Evolutionary conservation across 2,888 invertebrate genomes (phyloP), one percentile per base, ranked within the genome.

Genomic region (Hoplodrina blanda): DNA sequence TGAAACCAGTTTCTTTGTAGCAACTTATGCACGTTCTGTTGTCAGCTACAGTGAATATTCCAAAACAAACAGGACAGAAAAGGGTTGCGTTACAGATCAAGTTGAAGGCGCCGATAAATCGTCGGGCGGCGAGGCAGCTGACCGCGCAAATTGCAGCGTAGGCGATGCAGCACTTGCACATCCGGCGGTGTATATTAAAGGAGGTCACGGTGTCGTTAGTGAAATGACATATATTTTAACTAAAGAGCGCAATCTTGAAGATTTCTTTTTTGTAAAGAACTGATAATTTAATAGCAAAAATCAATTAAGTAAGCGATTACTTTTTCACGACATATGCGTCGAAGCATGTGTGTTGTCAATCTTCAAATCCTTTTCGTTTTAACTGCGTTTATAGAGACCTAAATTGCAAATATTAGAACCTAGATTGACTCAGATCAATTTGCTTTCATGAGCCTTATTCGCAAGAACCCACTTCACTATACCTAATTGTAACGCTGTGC

Each of bases 31-130:
- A 55, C 4, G 41, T 62, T 64, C 44, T 46, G 50, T 63, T 59
- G 62, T 20, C 53, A 41, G 41, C 13, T 41, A 41, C 37, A 62
- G 41, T 59, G 50, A 60, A 66, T 61, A 81, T 77, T 75, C 41
- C 60, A 76, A 74, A 78, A 69, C 69, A 69, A 77, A 74, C 73
- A 69, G 52, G 57, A 66, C 59, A 19, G 63, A 56, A 44, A 50
- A 49, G 69, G 76, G 69, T 80, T 73, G 80, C 77, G 66, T 80
- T 79, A 80, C 88, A 85, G 88, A 90, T 89, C 90, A 89, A 89
- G 89, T 91, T 88, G 88, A 89, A 89, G 88, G 87, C 83, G 84
- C 84, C 85, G 73, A 90, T 93, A 91, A 91, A 91, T 91, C 77
- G 75, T 44, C 62, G 46, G 55, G 50, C 67, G 62, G 69, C 77